Percentiles rank a stretch among this genome's conserved stretches.
These are phyloP conservation scores for Schizothorax lantsangensis DNA, from an alignment of 2,797 vertebrate species.

Conservation along the genomic window DNA sequence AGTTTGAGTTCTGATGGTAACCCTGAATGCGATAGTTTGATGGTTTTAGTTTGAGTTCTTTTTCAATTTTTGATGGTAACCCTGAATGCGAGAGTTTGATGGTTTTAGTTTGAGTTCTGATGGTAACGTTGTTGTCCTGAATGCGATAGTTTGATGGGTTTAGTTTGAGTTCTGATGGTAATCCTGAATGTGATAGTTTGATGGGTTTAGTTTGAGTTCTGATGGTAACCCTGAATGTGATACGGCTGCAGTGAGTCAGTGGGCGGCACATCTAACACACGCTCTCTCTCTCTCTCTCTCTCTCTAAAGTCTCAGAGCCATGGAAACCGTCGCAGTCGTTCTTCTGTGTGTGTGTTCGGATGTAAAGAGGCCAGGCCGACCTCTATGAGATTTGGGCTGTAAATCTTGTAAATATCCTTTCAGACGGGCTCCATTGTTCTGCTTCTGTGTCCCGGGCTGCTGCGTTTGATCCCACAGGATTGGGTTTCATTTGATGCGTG, in stretches of 20 bases:
- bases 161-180: too few relatives aligned
- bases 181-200: too few relatives aligned
- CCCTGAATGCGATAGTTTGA: too few relatives aligned
- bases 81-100: too few relatives aligned
- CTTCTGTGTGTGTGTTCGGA: constrained; percentile 61
- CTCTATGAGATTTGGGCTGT: constrained; percentile 69
- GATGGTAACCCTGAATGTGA: too few relatives aligned
- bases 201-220: too few relatives aligned
- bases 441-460: constrained; percentile 61
- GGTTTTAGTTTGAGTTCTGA: too few relatives aligned
- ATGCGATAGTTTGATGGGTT: too few relatives aligned
- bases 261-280: background rate
- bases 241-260: background rate
- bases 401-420: constrained; percentile 79
- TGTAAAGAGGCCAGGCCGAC: constrained; percentile 65
- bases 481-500: constrained; percentile 44
- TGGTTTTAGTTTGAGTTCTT: too few relatives aligned
- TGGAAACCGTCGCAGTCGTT: constrained; percentile 75
- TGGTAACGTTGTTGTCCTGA: too few relatives aligned
- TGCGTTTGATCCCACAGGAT: constrained; percentile 23
- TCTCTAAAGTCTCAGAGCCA: constrained; percentile 63
- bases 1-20: too few relatives aligned
- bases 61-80: too few relatives aligned
- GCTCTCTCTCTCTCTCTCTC: constrained; percentile 6
- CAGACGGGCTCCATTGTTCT: constrained; percentile 63